phyloP scores from a whole-genome alignment of 2,888 invertebrate species.

The Agrotis ipsilon region DNA sequence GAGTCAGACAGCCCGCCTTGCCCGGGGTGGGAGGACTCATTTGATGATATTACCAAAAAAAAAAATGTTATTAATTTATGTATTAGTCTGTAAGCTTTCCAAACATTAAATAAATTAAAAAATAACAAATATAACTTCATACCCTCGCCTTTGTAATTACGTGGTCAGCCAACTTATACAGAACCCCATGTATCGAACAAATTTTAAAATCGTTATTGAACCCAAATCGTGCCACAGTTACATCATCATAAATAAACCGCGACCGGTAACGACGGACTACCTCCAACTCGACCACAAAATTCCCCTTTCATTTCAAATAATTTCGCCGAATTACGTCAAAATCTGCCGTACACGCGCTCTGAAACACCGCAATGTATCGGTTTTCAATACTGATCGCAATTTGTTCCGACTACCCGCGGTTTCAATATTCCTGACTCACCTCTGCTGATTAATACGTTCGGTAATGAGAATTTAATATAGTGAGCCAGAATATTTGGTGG shows the following conservation, averaged over 20 bases:
- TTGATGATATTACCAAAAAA: too few species aligned
- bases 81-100: too few species aligned
- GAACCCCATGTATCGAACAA: too few species aligned
- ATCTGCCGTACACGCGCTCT: slow-evolving; percentile 1
- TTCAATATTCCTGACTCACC: slow-evolving; percentile 30
- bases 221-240: slow-evolving; percentile 2
- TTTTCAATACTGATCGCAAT: slow-evolving; percentile 55
- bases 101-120: too few species aligned
- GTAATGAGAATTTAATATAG: slow-evolving; percentile 41
- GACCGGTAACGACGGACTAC: slow-evolving; percentile 25
- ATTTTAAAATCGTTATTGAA: neutral
- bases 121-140: neutral
- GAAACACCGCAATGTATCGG: slow-evolving; percentile 50
- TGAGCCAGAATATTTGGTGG: neutral
- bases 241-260: slow-evolving; percentile 22
- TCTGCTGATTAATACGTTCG: slow-evolving; percentile 44
- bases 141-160: neutral
- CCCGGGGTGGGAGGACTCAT: too few species aligned
- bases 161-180: neutral
- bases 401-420: slow-evolving; percentile 49
- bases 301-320: slow-evolving; percentile 33
- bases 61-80: too few species aligned
- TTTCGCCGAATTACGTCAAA: slow-evolving; percentile 16
- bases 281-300: slow-evolving; percentile 26
- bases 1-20: too few species aligned